phyloP scores from a whole-genome alignment of 2,797 vertebrate genomes.

The Holocentrus rufus region DNA sequence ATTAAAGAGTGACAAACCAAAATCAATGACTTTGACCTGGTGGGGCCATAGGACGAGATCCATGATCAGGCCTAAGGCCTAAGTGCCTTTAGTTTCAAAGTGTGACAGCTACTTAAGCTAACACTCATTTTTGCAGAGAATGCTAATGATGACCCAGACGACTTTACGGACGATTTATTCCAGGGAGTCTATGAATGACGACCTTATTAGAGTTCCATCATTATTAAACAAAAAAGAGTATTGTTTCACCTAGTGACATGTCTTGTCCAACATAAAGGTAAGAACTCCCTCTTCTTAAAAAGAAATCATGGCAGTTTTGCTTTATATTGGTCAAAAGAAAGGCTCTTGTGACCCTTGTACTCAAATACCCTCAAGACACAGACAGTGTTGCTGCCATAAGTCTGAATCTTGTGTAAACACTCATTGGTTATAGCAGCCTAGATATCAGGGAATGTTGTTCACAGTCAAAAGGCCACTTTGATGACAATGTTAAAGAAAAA shows the following conservation, averaged over 20 bases:
- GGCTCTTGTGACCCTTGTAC: too few relatives aligned
- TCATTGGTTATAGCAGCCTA: too few relatives aligned
- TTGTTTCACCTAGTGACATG: background rate
- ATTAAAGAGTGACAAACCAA: background rate
- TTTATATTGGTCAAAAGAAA: background rate
- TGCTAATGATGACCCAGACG: background rate
- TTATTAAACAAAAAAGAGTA: background rate
- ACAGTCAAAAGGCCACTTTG: too few relatives aligned
- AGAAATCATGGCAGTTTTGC: background rate
- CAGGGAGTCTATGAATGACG: background rate
- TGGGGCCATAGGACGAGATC: background rate
- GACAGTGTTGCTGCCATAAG: background rate
- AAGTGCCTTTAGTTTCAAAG: constrained; percentile 12
- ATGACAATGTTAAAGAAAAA: too few relatives aligned
- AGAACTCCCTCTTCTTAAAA: background rate
- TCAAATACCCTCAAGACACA: background rate
- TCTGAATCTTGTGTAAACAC: too few relatives aligned
- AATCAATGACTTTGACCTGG: constrained; percentile 9
- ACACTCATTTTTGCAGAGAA: constrained; percentile 4
- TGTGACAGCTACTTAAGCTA: background rate
- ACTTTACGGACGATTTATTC: background rate
- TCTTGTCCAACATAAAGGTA: background rate
- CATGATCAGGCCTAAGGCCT: constrained; percentile 4
- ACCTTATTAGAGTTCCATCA: background rate
- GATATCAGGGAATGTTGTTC: too few relatives aligned